Evolutionary conservation across 2,888 invertebrate species (phyloP).

Genomic region (Lepidocyrtinus sp.): DNA sequence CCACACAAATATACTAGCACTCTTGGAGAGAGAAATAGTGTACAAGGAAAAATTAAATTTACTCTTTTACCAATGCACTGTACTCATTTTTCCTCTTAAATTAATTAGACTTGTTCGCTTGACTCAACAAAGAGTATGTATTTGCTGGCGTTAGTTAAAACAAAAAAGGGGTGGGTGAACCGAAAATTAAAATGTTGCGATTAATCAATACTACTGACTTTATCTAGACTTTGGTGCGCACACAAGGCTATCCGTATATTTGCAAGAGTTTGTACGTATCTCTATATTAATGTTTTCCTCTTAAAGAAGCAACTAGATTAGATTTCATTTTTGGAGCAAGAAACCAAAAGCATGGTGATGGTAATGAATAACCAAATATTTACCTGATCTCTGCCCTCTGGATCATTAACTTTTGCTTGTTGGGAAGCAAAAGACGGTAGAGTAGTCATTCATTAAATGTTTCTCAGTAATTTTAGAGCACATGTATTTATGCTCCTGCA

Average conservation of each 20-base stretch:
- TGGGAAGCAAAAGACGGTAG: slow-evolving; percentile 2
- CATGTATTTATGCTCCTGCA: too few species aligned
- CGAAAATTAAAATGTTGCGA: slow-evolving; percentile 38
- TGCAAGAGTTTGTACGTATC: too few species aligned
- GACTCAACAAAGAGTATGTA: slow-evolving; percentile 21
- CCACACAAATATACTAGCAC: slow-evolving; percentile 3
- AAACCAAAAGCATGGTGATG: slow-evolving; percentile 31
- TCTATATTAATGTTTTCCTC: too few species aligned
- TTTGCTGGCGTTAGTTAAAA: not conserved
- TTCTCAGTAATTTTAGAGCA: too few species aligned
- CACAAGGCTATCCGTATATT: too few species aligned
- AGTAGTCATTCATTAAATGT: too few species aligned
- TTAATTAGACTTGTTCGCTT: slow-evolving; percentile 40
- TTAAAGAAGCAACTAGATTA: too few species aligned
- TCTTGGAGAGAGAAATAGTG: not conserved
- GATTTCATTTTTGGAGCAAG: too few species aligned
- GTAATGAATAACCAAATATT: slow-evolving; percentile 49
- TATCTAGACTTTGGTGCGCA: too few species aligned
- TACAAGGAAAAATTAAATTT: not conserved
- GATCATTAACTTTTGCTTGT: slow-evolving; percentile 41
- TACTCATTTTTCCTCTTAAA: slow-evolving; percentile 22
- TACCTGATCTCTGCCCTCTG: slow-evolving; percentile 49
- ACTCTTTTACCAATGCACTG: not conserved
- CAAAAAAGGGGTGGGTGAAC: slow-evolving; percentile 25
- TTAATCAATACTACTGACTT: slow-evolving; percentile 42